phyloP scores from a whole-genome alignment of 1,140 invertebrate species.

The Chymomyza costata region DNA sequence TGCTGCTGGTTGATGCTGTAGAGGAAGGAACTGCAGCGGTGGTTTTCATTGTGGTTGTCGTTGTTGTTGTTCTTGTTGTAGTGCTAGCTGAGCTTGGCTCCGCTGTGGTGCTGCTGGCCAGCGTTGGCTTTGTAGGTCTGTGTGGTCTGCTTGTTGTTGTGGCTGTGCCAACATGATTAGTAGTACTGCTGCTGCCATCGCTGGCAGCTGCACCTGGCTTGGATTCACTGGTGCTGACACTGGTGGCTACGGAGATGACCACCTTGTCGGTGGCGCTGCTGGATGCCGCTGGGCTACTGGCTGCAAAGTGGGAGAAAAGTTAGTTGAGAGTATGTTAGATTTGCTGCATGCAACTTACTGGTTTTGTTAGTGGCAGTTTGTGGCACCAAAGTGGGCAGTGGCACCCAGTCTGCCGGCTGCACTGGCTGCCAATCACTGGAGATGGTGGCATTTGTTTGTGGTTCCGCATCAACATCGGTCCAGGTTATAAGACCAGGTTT shows the following conservation, averaged over 20 bases:
- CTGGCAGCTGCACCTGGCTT: constrained; percentile 60
- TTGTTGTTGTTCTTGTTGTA: constrained; percentile 18
- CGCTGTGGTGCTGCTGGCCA: constrained; percentile 20
- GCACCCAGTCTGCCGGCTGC: constrained; percentile 47
- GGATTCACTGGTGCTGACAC: constrained; percentile 59
- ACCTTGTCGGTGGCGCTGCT: constrained; percentile 59
- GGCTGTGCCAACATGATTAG: constrained; percentile 30
- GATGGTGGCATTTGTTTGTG: constrained; percentile 55
- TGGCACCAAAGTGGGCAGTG: constrained; percentile 37
- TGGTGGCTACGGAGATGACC: constrained; percentile 64
- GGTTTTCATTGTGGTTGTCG: constrained; percentile 59
- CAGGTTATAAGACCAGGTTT: constrained; percentile 76
- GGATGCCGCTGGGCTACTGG: no score
- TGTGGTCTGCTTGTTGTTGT: constrained; percentile 32
- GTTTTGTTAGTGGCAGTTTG: constrained; percentile 14
- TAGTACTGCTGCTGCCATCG: constrained; percentile 10
- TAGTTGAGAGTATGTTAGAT: neutral
- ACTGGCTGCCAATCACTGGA: constrained; percentile 56
- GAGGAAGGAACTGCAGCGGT: constrained; percentile 44
- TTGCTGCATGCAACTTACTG: constrained; percentile 28
- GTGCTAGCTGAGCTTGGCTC: constrained; percentile 20
- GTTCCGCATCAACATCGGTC: constrained; percentile 70
- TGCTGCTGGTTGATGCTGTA: constrained; percentile 24
- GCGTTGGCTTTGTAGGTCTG: constrained; percentile 50
- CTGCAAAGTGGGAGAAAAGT: constrained; percentile 32